Base-by-base conservation (phyloP, 2,797 vertebrate genomes). In the Gouania willdenowi region DNA sequence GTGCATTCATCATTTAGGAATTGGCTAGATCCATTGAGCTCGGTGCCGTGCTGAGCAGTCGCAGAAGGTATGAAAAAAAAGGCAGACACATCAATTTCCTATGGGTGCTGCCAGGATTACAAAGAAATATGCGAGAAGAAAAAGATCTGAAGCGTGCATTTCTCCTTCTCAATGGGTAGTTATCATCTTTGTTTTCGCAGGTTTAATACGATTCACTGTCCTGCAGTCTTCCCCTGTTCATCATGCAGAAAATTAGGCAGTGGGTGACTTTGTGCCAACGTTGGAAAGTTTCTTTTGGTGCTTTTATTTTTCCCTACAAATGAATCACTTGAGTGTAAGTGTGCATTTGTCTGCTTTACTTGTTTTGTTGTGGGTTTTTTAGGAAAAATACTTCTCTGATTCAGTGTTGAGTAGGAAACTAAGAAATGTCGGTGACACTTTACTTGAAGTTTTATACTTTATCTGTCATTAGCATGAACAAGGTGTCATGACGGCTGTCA, bases 21-120 rank as follows among this genome's bases (percentile, higher is more conserved):
- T 74, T 67, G 58, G 59, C 58, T 45, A 62, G 55, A 75, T 78
- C 62, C 41, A 4, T 58, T 56, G 62, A 50, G 70, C 56, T 61
- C 13, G 7, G 50, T 50, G 59, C 67, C 58, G 78, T 41, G 9
- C 67, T 60, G 74, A 71, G 55, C 66, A 81, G 63, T 77, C 76
- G 62, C 77, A 80, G 75, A 79, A 79, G 75, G 68, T 62, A 55
- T 57, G 41, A 67, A 76, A 72, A 67, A 76, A 72, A 60, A 61
- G 77, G 84, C 82, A 83, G 69, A 68, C 36, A 20, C 72, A 79
- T 82, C 85, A 73, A 81, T 87, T 83, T 83, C 81, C 70, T 68
- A 43, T 43, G 45, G 56, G 71, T 72, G 55, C 64, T 68, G 49
- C 65, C 67, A 82, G 58, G 71, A 48, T 71, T 48, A 44, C 42